A percentile compares a stretch with the other conserved stretches of the same genome.
These are phyloP conservation scores for Amiota minor DNA, from an alignment of 2,888 invertebrate genomes.

Conservation along the genomic window DNA sequence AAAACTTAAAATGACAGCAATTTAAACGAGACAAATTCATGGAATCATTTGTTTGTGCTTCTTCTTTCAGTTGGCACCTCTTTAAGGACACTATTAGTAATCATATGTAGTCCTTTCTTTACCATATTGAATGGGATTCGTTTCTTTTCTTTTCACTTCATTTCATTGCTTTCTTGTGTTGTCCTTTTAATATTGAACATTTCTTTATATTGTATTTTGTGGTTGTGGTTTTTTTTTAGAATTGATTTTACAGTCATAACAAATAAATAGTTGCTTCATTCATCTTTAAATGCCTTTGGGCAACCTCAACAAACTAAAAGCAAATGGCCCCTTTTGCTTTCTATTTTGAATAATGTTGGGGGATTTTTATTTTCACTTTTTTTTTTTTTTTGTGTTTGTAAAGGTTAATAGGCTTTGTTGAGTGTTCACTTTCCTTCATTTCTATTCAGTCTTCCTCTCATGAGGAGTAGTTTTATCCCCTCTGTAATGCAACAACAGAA, in stretches of 20 bases:
- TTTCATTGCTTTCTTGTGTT: not conserved
- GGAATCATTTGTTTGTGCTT: not conserved
- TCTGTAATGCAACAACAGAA: too few species aligned
- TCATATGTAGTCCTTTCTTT: slow-evolving; percentile 10
- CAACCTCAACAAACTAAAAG: too few species aligned
- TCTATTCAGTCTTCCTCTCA: too few species aligned
- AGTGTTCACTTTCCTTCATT: too few species aligned
- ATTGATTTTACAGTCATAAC: slow-evolving; percentile 55
- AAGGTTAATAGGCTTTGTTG: too few species aligned
- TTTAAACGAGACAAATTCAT: slow-evolving; percentile 67
- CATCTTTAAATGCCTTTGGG: too few species aligned
- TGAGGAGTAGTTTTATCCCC: too few species aligned
- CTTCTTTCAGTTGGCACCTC: not conserved
- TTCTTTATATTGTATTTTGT: slow-evolving; percentile 7
- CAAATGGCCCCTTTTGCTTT: too few species aligned
- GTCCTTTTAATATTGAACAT: slow-evolving; percentile 23
- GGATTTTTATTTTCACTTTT: too few species aligned
- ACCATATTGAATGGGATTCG: not conserved
- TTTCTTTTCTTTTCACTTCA: not conserved
- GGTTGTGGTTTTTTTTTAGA: slow-evolving; percentile 44
- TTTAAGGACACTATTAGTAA: not conserved
- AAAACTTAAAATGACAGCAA: slow-evolving; percentile 58
- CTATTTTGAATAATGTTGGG: too few species aligned
- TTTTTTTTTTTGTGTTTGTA: too few species aligned
- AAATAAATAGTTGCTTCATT: slow-evolving; percentile 23